A percentile compares a stretch with the other conserved stretches of the same genome.
These are phyloP conservation scores for Drosophila nigricruria DNA, from an alignment of 2,888 invertebrate genomes.

Conservation along the genomic window DNA sequence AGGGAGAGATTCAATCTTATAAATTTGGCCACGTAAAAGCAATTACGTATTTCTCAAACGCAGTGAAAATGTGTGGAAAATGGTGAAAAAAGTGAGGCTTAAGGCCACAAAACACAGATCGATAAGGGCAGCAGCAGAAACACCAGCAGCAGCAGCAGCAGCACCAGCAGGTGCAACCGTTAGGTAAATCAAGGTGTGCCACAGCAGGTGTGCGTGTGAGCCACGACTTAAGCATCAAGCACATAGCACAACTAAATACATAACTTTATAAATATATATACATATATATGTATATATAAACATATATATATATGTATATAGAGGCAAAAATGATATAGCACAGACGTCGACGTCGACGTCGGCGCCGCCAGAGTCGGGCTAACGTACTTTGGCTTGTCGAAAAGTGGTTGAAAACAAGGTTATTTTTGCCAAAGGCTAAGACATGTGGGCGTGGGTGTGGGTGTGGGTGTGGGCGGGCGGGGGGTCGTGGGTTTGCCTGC, in stretches of 20 bases:
- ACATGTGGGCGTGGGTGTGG: constrained; percentile 42
- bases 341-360: constrained; percentile 21
- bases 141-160: constrained; percentile 24
- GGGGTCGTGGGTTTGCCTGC: constrained; percentile 39
- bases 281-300: background rate
- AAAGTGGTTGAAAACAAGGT: constrained; percentile 78
- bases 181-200: constrained; percentile 76
- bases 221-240: constrained; percentile 42
- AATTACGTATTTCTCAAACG: constrained; percentile 59
- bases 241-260: constrained; percentile 46
- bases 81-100: constrained; percentile 13
- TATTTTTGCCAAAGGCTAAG: constrained; percentile 54
- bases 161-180: constrained; percentile 20
- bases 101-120: constrained; percentile 51
- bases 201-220: constrained; percentile 44
- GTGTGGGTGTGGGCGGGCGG: constrained; percentile 26
- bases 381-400: constrained; percentile 65
- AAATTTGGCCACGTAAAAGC: constrained; percentile 55
- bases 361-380: constrained; percentile 47
- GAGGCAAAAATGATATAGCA: constrained; percentile 63
- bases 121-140: constrained; percentile 49
- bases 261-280: constrained; percentile 23
- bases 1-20: constrained; percentile 8
- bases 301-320: constrained; percentile 17
- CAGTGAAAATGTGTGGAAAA: constrained; percentile 27